Conservation (phyloP, 1,140 invertebrate species). For the Formica selysi region DNA sequence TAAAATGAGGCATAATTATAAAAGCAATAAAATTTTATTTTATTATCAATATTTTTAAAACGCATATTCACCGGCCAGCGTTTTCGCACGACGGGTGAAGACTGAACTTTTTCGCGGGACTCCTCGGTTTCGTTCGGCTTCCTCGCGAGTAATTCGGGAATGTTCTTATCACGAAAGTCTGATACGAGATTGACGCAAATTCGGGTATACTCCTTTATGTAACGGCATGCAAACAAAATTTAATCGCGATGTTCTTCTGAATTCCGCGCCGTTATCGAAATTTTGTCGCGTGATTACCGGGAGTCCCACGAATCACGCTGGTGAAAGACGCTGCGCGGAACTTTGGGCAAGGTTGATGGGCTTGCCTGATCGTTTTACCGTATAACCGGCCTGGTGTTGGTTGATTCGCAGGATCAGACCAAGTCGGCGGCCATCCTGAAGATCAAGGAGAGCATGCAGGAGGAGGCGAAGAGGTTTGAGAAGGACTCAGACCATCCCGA, state of each 20-base stretch:
- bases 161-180: too few relatives aligned
- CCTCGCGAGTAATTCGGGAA: not conserved
- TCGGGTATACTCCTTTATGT: too few relatives aligned
- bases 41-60: not conserved
- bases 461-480: slow-evolving; percentile 99
- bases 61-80: slow-evolving; percentile 63
- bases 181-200: too few relatives aligned
- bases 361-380: slow-evolving; percentile 85
- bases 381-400: slow-evolving; percentile 87
- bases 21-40: too few relatives aligned
- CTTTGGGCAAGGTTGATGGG: slow-evolving; percentile 81
- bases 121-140: slow-evolving; percentile 27
- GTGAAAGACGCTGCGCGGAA: slow-evolving; percentile 59
- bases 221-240: not conserved
- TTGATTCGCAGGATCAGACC: slow-evolving; percentile 96
- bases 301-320: slow-evolving; percentile 62
- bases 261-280: not conserved
- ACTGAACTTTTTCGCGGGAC: slow-evolving; percentile 59
- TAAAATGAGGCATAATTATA: too few relatives aligned
- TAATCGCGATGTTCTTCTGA: not conserved
- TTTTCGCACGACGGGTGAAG: slow-evolving; percentile 61
- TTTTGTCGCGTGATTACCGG: slow-evolving; percentile 9
- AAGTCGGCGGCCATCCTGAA: slow-evolving; percentile 99
- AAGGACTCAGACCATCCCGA: slow-evolving; percentile 99
- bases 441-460: slow-evolving; percentile 99